A percentile compares a stretch with the other conserved stretches of the same genome.
phyloP scores from a whole-genome alignment of 2,888 invertebrate species.

The Thera obeliscata region DNA sequence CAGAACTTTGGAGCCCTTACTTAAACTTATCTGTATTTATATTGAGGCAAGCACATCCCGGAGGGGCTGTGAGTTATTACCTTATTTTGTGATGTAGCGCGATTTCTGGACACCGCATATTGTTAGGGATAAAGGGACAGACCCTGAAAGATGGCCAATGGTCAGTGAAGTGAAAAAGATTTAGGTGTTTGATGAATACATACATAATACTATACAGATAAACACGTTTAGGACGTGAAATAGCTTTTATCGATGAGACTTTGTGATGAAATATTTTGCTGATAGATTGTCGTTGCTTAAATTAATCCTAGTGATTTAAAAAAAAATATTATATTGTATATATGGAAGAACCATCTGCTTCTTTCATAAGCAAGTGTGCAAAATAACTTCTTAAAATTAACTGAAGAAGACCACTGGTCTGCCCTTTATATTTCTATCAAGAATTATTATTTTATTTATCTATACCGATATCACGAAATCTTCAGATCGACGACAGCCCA shows the following conservation, averaged over 20 bases:
- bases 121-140: neutral
- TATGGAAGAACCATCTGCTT: no score
- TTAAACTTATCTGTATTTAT: neutral
- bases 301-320: no score
- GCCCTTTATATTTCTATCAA: no score
- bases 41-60: neutral
- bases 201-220: neutral
- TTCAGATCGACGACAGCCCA: no score
- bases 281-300: neutral
- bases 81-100: conserved; percentile 1
- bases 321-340: no score
- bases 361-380: no score
- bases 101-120: neutral
- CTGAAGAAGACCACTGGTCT: no score
- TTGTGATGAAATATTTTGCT: neutral
- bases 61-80: neutral
- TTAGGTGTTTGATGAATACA: neutral
- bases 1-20: neutral
- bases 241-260: neutral
- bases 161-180: conserved; percentile 4
- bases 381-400: no score
- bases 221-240: neutral
- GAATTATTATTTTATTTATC: no score
- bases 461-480: no score
- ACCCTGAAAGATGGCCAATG: neutral